These are phyloP conservation scores for Podocnemis expansa DNA, from an alignment of 2,113 vertebrate genomes.

Conservation along the genomic window DNA sequence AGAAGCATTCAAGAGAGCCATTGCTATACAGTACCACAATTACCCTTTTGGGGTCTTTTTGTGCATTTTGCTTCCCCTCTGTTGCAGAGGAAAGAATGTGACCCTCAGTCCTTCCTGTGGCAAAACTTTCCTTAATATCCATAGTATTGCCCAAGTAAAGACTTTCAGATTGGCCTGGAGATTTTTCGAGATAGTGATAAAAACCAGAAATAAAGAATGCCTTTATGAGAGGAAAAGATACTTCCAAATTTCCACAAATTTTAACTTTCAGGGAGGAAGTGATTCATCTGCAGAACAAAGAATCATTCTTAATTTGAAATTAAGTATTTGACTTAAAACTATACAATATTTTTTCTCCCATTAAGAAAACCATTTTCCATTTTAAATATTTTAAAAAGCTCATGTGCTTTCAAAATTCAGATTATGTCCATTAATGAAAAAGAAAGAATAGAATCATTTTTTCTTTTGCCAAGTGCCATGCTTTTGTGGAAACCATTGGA, in stretches of 20 bases:
- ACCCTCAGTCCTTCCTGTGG: background rate
- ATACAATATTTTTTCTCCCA: background rate
- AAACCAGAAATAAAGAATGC: background rate
- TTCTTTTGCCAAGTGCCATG: background rate
- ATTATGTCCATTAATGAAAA: conserved; percentile 10
- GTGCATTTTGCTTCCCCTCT: background rate
- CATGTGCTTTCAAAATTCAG: background rate
- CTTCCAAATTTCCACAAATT: background rate
- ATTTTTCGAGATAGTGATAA: background rate
- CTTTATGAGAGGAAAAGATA: background rate
- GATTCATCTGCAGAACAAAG: background rate
- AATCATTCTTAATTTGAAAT: background rate
- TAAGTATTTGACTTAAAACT: background rate
- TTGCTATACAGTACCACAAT: background rate
- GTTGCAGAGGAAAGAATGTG: background rate
- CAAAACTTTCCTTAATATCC: background rate
- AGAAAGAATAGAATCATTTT: background rate
- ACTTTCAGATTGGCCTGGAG: conserved; percentile 13
- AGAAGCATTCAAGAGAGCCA: background rate
- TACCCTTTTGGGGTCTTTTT: background rate
- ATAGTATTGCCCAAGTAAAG: conserved; percentile 4
- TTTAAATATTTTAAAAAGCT: background rate
- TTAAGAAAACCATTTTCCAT: background rate
- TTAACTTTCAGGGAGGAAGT: background rate
- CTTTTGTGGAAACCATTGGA: background rate